These are phyloP conservation scores for Pseudomyrmex concolor DNA, from an alignment of 1,140 invertebrate genomes.

Conservation along the genomic window DNA sequence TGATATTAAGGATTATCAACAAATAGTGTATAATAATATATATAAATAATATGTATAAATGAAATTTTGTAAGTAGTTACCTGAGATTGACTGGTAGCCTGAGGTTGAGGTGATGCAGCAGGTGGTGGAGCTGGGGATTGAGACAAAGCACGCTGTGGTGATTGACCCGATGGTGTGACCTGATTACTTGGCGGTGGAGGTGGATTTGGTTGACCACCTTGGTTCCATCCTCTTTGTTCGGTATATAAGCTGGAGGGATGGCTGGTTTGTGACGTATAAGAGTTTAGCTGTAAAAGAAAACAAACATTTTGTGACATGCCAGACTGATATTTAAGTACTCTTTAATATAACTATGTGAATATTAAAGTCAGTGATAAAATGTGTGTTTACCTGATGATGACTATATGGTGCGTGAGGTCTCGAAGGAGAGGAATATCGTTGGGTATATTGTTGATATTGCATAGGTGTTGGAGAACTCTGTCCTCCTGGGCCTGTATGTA, in stretches of 20 bases:
- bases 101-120: constrained; percentile 83
- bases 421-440: constrained; percentile 83
- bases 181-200: constrained; percentile 81
- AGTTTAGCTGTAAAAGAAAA: constrained; percentile 78
- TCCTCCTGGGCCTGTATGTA: constrained; percentile 82
- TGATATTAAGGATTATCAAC: background rate
- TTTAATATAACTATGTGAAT: background rate
- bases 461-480: constrained; percentile 83
- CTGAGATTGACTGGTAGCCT: constrained; percentile 81
- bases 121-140: constrained; percentile 84
- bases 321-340: background rate
- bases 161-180: constrained; percentile 82
- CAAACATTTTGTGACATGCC: background rate
- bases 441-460: constrained; percentile 84
- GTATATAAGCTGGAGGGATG: constrained; percentile 83
- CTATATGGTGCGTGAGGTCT: constrained; percentile 85
- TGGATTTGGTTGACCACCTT: constrained; percentile 81
- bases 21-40: background rate
- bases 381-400: constrained; percentile 83
- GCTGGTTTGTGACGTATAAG: constrained; percentile 80
- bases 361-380: background rate
- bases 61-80: constrained; percentile 61
- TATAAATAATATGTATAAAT: too few species aligned
- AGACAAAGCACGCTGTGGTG: constrained; percentile 83
- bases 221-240: constrained; percentile 84